Percentiles rank a stretch among this genome's conserved stretches.
Conservation (phyloP, 64 coral and sea anemone species). For the Porites australiensis region DNA sequence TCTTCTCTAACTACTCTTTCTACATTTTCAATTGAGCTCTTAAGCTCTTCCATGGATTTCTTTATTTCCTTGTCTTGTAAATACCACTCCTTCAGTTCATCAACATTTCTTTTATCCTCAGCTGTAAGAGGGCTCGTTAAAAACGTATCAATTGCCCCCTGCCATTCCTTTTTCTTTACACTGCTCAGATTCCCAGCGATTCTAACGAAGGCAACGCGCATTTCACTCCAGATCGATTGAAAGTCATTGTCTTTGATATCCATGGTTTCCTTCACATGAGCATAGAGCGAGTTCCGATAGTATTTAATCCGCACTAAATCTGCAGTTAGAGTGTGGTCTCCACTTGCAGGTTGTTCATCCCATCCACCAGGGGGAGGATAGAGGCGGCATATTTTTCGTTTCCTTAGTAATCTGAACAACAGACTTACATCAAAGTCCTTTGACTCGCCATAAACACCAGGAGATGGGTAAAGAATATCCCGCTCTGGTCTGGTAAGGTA, state of each 20-base stretch:
- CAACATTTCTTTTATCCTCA: neutral
- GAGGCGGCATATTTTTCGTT: neutral
- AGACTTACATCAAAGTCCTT: neutral
- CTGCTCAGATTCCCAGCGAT: neutral
- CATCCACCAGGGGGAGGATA: neutral
- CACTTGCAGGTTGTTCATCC: neutral
- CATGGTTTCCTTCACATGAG: neutral
- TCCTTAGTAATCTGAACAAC: neutral
- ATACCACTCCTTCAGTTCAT: neutral
- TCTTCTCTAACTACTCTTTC: no score
- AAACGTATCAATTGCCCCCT: neutral
- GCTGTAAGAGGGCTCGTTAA: neutral
- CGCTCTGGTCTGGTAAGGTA: neutral
- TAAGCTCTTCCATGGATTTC: neutral
- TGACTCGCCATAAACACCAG: neutral
- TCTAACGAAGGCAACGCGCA: neutral
- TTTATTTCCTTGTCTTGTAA: neutral
- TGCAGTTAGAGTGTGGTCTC: neutral
- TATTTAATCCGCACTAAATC: slow-evolving; percentile 26
- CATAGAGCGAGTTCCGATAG: slow-evolving; percentile 2
- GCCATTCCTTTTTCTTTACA: neutral
- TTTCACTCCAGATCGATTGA: slow-evolving; percentile 19
- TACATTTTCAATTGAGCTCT: no score
- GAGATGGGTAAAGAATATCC: neutral
- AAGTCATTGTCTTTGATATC: slow-evolving; percentile 8